A percentile compares a stretch with the other conserved stretches of the same genome.
These are phyloP conservation scores for Leucopternis melanops DNA, from an alignment of 2,113 vertebrate genomes.

Conservation along the genomic window DNA sequence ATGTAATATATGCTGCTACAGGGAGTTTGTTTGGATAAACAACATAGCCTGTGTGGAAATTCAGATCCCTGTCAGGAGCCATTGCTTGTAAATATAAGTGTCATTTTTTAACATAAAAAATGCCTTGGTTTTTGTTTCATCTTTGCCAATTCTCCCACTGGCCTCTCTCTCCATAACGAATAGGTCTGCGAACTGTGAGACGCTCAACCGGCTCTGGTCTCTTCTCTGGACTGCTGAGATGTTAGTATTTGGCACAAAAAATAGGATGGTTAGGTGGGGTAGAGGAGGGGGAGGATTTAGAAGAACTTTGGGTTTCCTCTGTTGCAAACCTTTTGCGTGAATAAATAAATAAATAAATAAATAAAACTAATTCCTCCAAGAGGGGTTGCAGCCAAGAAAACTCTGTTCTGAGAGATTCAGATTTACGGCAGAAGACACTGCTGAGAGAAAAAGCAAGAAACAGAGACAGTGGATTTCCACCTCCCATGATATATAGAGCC, in stretches of 20 bases:
- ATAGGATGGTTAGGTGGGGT: background rate
- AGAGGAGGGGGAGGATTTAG: background rate
- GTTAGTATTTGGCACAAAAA: background rate
- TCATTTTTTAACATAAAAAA: conserved; percentile 32
- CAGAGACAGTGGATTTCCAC: conserved; percentile 59
- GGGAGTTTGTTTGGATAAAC: conserved; percentile 33
- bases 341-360: background rate
- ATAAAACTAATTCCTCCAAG: background rate
- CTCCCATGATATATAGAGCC: conserved; percentile 66
- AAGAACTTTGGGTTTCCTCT: background rate
- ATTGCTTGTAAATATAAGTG: conserved; percentile 38
- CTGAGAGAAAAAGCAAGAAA: conserved; percentile 46
- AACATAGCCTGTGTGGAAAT: background rate
- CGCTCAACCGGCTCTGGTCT: background rate
- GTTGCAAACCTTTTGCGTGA: background rate
- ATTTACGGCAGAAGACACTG: conserved; percentile 59
- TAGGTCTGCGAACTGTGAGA: conserved; percentile 20
- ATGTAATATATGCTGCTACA: conserved; percentile 31
- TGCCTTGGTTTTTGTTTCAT: conserved; percentile 8
- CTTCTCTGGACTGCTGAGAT: background rate
- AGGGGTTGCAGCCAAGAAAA: conserved; percentile 32
- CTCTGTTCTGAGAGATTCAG: conserved; percentile 26
- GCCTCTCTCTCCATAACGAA: background rate
- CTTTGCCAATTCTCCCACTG: conserved; percentile 22
- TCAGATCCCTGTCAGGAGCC: conserved; percentile 33